These are phyloP conservation scores for Oscheius onirici DNA, from an alignment of 2,888 invertebrate species.

Conservation along the genomic window DNA sequence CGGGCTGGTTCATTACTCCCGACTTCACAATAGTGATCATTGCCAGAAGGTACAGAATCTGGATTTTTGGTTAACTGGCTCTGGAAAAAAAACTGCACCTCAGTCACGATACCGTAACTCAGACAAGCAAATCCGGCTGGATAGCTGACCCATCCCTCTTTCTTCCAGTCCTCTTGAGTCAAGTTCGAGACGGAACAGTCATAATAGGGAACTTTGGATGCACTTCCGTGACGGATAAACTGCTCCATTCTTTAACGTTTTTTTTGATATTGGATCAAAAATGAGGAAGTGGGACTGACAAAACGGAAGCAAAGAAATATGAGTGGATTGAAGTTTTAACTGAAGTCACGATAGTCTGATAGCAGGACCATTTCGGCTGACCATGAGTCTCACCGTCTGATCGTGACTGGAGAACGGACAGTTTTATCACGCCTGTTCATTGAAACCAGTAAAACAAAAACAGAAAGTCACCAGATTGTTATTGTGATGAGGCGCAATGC, in stretches of 20 bases:
- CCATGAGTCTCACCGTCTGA: too few species aligned
- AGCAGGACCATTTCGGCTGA: too few species aligned
- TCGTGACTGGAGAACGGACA: too few species aligned
- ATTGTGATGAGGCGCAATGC: too few species aligned
- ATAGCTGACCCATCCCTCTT: conserved; percentile 10
- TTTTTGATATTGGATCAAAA: neutral
- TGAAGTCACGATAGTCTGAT: too few species aligned
- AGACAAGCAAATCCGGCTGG: conserved; percentile 11
- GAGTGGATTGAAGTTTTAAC: too few species aligned
- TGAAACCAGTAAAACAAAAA: too few species aligned
- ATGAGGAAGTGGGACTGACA: neutral
- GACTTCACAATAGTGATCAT: conserved; percentile 10
- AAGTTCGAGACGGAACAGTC: conserved; percentile 3
- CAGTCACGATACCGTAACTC: conserved; percentile 16
- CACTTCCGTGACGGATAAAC: conserved; percentile 11
- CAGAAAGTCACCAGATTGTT: too few species aligned
- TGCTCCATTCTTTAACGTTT: conserved; percentile 4
- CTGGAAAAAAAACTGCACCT: neutral
- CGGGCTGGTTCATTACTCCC: neutral
- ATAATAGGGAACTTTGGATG: neutral
- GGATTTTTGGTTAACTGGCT: too few species aligned
- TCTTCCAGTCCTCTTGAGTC: conserved; percentile 9
- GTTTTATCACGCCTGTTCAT: too few species aligned
- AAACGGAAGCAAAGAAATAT: neutral
- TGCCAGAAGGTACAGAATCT: conserved; percentile 6